Percentiles rank a stretch among this genome's conserved stretches.
Evolutionary conservation across 64 coral and sea anemone genomes (phyloP).

Genomic region (Stichodactyla helianthus): DNA sequence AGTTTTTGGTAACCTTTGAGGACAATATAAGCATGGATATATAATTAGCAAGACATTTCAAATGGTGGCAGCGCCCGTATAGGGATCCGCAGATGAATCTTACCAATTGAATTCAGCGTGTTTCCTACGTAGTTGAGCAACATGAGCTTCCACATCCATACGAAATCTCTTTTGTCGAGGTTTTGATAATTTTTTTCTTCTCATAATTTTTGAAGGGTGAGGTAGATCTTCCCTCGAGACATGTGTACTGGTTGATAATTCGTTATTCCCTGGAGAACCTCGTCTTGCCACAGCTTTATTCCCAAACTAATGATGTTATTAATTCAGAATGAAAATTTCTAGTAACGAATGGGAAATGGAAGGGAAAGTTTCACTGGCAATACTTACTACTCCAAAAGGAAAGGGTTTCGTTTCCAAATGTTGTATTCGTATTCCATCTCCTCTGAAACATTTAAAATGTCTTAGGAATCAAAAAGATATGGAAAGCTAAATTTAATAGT

Average conservation of each 20-base stretch:
- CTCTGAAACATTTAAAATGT: background rate
- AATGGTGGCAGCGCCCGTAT: background rate
- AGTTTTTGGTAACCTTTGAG: background rate
- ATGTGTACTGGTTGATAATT: background rate
- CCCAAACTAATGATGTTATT: constrained; percentile 11
- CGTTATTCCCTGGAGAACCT: background rate
- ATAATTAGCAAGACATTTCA: too few relatives aligned
- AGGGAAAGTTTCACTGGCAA: too few relatives aligned
- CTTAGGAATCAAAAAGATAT: too few relatives aligned
- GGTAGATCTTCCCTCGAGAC: constrained; percentile 19
- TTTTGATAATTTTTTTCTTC: constrained; percentile 12
- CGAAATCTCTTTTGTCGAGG: constrained; percentile 5
- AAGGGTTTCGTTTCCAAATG: background rate
- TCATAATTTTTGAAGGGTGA: constrained; percentile 53
- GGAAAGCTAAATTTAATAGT: too few relatives aligned
- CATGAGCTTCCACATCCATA: constrained; percentile 45
- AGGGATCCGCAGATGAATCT: background rate
- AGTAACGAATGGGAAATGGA: too few relatives aligned
- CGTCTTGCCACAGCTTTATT: constrained; percentile 22
- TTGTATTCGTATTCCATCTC: background rate
- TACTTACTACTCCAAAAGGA: constrained; percentile 11
- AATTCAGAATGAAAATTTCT: background rate
- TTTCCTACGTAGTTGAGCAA: constrained; percentile 45
- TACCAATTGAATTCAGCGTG: constrained; percentile 64
- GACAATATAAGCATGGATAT: background rate